phyloP scores from a whole-genome alignment of 2,113 vertebrate species.

The Cheirogaleus medius region DNA sequence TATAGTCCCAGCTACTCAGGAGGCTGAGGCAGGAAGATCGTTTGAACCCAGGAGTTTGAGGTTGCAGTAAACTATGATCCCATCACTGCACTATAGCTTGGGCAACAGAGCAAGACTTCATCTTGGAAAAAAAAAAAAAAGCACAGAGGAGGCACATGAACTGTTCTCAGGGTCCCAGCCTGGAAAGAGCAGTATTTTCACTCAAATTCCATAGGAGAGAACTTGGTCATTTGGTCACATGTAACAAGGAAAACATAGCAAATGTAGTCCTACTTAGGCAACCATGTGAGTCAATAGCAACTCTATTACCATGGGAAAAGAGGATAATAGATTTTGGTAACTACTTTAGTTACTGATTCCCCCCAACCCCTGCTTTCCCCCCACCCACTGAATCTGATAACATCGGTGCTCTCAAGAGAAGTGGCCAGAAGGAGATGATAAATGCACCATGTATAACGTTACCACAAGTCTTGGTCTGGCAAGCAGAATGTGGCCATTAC shows the following conservation, averaged over 20 bases:
- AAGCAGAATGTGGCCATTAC: background rate
- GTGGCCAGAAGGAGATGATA: background rate
- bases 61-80: background rate
- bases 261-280: background rate
- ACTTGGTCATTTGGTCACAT: background rate
- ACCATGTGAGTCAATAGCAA: background rate
- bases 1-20: background rate
- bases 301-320: background rate
- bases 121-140: background rate
- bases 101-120: background rate
- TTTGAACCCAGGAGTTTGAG: background rate
- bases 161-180: background rate
- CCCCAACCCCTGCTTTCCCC: too few relatives aligned
- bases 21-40: background rate
- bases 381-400: background rate
- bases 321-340: background rate
- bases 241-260: background rate
- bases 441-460: background rate
- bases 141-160: background rate
- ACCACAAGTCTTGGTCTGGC: background rate
- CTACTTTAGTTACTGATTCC: background rate
- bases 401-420: background rate
- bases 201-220: background rate
- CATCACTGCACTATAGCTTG: background rate
- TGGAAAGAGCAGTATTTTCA: background rate